Evolutionary conservation across 2,888 invertebrate species (phyloP).

Genomic region (Taenaris catops): DNA sequence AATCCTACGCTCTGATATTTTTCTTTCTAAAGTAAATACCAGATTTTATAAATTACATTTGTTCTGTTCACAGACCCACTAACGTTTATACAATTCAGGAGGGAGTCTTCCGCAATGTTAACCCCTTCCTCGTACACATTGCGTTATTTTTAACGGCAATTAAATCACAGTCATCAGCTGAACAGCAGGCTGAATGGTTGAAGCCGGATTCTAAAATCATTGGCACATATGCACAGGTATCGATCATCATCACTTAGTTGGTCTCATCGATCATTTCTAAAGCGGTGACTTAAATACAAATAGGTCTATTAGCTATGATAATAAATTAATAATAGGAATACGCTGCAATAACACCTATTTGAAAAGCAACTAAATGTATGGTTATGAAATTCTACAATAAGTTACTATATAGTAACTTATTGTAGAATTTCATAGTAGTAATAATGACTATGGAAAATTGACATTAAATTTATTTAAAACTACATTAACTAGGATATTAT

Average conservation of each 20-base stretch:
- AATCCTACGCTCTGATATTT: neutral
- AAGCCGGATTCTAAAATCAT: constrained; percentile 87
- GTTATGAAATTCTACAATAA: too few species aligned
- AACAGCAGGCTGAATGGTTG: constrained; percentile 93
- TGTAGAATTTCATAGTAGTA: too few species aligned
- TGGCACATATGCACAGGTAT: constrained; percentile 94
- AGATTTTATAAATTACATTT: neutral
- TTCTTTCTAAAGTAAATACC: neutral
- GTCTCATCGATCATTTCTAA: too few species aligned
- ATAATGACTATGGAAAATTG: too few species aligned
- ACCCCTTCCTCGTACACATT: constrained; percentile 87
- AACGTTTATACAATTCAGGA: constrained; percentile 42
- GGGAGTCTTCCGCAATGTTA: constrained; percentile 79
- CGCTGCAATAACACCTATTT: too few species aligned
- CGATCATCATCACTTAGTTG: constrained; percentile 2
- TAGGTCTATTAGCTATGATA: neutral
- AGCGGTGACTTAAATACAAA: too few species aligned
- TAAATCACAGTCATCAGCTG: constrained; percentile 89
- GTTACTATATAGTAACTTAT: too few species aligned
- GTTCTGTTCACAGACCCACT: constrained; percentile 35
- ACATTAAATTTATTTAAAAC: too few species aligned
- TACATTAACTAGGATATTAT: too few species aligned
- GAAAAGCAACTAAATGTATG: too few species aligned
- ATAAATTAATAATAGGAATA: too few species aligned
- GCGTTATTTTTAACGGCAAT: constrained; percentile 95